Evolutionary conservation across 2,888 invertebrate species (phyloP).

Genomic region (Watsonalla cultraria): DNA sequence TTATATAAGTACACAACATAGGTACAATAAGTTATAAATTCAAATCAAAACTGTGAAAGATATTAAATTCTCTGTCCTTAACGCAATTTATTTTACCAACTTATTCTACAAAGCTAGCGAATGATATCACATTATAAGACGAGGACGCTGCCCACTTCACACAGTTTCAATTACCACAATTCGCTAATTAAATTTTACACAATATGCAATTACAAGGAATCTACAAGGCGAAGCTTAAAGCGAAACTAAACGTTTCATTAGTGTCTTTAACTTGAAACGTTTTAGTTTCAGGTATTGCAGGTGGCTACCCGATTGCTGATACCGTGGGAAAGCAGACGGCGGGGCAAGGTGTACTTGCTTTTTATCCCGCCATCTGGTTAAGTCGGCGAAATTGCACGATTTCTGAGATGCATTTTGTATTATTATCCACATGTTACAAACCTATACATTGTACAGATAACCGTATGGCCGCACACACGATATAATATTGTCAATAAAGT

Average conservation of each 20-base stretch:
- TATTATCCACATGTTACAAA: too few relatives aligned
- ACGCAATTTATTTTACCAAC: neutral
- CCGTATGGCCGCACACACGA: too few relatives aligned
- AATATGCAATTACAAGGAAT: slow-evolving; percentile 24
- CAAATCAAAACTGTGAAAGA: too few relatives aligned
- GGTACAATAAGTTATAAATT: too few relatives aligned
- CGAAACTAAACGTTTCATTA: slow-evolving; percentile 35
- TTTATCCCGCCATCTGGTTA: slow-evolving; percentile 17
- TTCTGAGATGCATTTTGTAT: slow-evolving; percentile 30
- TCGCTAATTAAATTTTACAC: slow-evolving; percentile 16
- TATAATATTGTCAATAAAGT: too few relatives aligned
- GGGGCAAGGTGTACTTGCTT: slow-evolving; percentile 56
- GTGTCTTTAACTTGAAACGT: slow-evolving; percentile 26
- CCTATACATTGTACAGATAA: too few relatives aligned
- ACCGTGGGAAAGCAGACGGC: slow-evolving; percentile 48
- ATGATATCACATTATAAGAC: too few relatives aligned
- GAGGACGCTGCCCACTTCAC: slow-evolving; percentile 10
- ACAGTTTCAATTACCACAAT: slow-evolving; percentile 23
- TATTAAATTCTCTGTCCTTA: too few relatives aligned
- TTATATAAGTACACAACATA: too few relatives aligned
- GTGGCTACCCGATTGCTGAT: slow-evolving; percentile 22
- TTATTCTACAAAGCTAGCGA: neutral
- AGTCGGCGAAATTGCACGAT: slow-evolving; percentile 36
- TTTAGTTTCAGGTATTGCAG: slow-evolving; percentile 9
- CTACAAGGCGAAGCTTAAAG: slow-evolving; percentile 27